Conservation (phyloP, 2,888 invertebrate species). For the Epiperipatus broadwayi region DNA sequence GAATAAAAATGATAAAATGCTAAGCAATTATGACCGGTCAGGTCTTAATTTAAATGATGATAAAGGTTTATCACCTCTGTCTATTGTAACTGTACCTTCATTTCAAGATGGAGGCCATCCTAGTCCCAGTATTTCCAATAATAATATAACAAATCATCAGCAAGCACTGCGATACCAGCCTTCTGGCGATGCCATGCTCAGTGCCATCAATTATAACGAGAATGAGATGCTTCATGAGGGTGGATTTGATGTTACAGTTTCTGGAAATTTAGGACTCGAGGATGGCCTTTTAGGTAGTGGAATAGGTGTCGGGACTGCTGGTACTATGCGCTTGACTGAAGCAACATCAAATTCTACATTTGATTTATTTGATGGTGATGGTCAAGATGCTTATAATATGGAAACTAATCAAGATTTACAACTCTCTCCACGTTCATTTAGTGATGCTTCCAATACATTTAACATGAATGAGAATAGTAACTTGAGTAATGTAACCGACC, state of each 20-base stretch:
- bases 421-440: conserved; percentile 24
- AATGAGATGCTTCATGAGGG: conserved; percentile 26
- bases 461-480: conserved; percentile 18
- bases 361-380: conserved; percentile 27
- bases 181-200: conserved; percentile 28
- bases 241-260: conserved; percentile 24
- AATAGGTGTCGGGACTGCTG: conserved; percentile 18
- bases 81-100: conserved; percentile 20
- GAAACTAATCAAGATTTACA: conserved; percentile 20
- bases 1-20: conserved; percentile 17
- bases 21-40: conserved; percentile 16
- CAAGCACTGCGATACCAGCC: conserved; percentile 23
- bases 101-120: conserved; percentile 23
- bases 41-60: too few relatives aligned
- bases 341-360: too few relatives aligned
- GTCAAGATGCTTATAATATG: conserved; percentile 25
- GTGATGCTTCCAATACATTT: conserved; percentile 19
- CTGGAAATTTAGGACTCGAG: conserved; percentile 22
- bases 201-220: conserved; percentile 28
- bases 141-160: conserved; percentile 14
- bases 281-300: conserved; percentile 25
- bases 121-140: conserved; percentile 22
- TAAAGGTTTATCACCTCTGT: conserved; percentile 16
- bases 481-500: conserved; percentile 16
- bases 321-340: conserved; percentile 21